These are phyloP conservation scores for Sapayoa aenigma DNA, from an alignment of 2,113 vertebrate genomes.

Conservation along the genomic window DNA sequence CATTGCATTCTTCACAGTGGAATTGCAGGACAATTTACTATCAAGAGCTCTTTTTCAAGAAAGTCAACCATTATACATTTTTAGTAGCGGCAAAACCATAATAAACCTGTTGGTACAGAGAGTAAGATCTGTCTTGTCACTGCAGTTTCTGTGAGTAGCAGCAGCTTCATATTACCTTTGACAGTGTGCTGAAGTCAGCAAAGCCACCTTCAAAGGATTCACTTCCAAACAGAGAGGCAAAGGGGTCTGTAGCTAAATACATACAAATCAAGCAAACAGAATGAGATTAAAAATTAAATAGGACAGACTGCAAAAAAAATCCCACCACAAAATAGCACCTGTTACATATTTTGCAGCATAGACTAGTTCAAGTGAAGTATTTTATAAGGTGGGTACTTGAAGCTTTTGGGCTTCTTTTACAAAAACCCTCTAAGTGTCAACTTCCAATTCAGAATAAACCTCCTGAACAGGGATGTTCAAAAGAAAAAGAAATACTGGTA, in stretches of 20 bases:
- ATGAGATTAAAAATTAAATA: background rate
- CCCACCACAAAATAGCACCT: background rate
- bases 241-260: slow-evolving; percentile 83
- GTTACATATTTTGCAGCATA: background rate
- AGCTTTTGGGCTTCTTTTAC: background rate
- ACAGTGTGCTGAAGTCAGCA: slow-evolving; percentile 90
- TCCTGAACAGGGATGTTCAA: background rate
- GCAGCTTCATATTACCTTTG: slow-evolving; percentile 81
- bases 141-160: slow-evolving; percentile 12
- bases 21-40: background rate
- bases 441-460: background rate
- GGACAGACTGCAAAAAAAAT: background rate
- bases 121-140: background rate
- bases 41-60: background rate
- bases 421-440: background rate
- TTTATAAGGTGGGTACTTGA: background rate
- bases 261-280: background rate
- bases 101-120: background rate
- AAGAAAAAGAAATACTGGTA: background rate
- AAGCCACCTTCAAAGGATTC: slow-evolving; percentile 91
- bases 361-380: background rate
- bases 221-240: slow-evolving; percentile 91
- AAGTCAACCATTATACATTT: background rate
- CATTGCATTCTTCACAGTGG: background rate
- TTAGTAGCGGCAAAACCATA: background rate